phyloP scores from a whole-genome alignment of 2,113 vertebrate genomes.

The Apistogramma diplotaenia region DNA sequence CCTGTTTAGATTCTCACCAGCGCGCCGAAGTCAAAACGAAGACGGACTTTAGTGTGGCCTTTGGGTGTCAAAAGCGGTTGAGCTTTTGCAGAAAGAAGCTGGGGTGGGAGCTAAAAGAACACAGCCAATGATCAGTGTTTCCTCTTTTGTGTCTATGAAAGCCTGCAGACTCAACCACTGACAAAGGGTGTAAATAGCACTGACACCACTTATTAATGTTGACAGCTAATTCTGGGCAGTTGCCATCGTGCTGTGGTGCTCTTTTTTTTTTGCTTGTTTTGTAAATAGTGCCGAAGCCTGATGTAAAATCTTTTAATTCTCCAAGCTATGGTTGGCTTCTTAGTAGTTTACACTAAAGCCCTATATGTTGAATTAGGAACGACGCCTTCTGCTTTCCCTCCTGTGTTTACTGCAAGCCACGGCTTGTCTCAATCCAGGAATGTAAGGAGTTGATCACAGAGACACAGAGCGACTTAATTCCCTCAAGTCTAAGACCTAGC shows the following conservation, averaged over 20 bases:
- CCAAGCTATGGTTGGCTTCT: background rate
- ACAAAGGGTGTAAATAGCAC: background rate
- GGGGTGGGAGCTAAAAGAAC: background rate
- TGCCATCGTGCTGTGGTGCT: background rate
- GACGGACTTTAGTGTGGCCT: background rate
- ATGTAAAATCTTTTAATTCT: background rate
- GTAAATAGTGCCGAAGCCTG: background rate
- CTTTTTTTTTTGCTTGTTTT: background rate
- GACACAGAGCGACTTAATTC: conserved; percentile 60
- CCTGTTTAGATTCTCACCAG: conserved; percentile 6
- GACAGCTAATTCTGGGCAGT: background rate
- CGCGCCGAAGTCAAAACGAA: background rate
- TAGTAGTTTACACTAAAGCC: conserved; percentile 6
- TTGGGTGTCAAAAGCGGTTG: background rate
- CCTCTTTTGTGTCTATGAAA: background rate
- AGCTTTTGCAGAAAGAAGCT: background rate
- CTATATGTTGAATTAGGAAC: conserved; percentile 50
- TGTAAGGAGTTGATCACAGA: conserved; percentile 64
- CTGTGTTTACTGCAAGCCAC: conserved; percentile 53
- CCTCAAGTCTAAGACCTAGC: conserved; percentile 56
- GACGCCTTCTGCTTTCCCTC: conserved; percentile 34
- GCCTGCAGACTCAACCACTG: background rate
- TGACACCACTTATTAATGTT: background rate
- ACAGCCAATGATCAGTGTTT: background rate
- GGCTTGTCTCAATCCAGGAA: conserved; percentile 71